Evolutionary conservation across 2,113 vertebrate species (phyloP).

Genomic region (Chascanopsetta lugubris): DNA sequence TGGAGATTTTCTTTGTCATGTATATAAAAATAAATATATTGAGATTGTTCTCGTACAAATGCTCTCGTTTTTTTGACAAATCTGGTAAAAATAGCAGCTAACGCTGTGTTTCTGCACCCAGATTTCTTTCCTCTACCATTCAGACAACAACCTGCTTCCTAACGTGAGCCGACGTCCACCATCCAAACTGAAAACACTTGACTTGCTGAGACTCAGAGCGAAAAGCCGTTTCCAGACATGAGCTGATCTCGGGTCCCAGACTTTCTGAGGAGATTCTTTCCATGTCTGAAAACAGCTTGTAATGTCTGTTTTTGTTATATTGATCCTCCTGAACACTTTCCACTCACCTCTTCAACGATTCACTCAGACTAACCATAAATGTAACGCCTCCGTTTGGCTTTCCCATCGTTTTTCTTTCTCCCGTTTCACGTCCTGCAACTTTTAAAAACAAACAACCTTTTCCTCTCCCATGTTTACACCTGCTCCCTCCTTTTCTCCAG

Average conservation of each 20-base stretch:
- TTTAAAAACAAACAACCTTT: conserved; percentile 48
- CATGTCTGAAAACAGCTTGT: conserved; percentile 2
- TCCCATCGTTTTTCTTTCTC: conserved; percentile 34
- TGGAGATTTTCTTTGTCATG: conserved; percentile 21
- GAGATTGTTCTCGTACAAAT: conserved; percentile 29
- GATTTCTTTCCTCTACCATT: conserved; percentile 3
- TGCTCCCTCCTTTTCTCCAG: conserved; percentile 32
- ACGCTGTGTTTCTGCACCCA: conserved; percentile 11
- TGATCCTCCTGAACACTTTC: conserved; percentile 60
- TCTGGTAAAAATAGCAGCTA: conserved; percentile 43
- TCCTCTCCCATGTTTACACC: conserved; percentile 40
- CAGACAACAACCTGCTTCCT: conserved; percentile 14
- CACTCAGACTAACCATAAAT: conserved; percentile 66
- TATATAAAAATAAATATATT: conserved; percentile 62
- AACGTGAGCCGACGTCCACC: conserved; percentile 7
- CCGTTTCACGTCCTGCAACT: conserved; percentile 29
- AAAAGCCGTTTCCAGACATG: neutral
- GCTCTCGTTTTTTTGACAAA: conserved; percentile 15
- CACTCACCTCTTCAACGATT: conserved; percentile 60
- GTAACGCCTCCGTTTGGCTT: conserved; percentile 36
- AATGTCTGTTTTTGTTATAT: conserved; percentile 8
- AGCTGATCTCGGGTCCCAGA: no score
- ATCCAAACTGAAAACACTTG: conserved; percentile 13
- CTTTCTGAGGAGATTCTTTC: neutral
- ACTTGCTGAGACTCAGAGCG: conserved; percentile 26